Evolutionary conservation across 2,888 invertebrate species (phyloP), one percentile per base, ranked within the genome.

Genomic region (Blera fallax): DNA sequence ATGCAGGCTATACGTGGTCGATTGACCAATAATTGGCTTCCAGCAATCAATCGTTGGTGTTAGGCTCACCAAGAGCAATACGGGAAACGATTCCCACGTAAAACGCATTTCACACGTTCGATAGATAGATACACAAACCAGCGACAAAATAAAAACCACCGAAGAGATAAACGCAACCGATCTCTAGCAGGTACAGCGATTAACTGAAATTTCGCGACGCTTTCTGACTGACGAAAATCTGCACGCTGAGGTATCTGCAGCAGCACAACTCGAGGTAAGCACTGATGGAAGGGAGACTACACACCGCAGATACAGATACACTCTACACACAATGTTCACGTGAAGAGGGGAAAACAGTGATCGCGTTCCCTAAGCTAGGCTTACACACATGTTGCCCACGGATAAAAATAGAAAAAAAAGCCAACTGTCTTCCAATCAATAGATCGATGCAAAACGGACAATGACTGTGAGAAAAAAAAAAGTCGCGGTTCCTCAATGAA

Each of bases 21-120:
- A 56, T 40, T 87, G 87, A 11, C 89, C 89, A 32, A 88, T 77
- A 64, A 91, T 89, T 21, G 91, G 90, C 72, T 91, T 91, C 91
- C 91, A 91, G 81, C 87, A 76, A 64, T 80, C 58, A 58, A 60
- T 62, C 21, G 52, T 21, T 56, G 82, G 56, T 43, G 69, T 32
- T n/a, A 58, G 43, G n/a, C 48, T 8, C 1, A 73, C 67, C 54
- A 84, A 27, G 0, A 74, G 34, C 50, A 73, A 37, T 37, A 79
- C 45, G n/a, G 18, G 10, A 65, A 43, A 32, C 10, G 40, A 74
- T 27, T 58, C 48, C 74, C 74, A 67, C 48, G 58, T 16, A 8
- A 64, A 34, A 58, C 50, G 69, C 79, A 79, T 84, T 32, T 45
- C 60, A 45, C 29, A 7, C 1, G n/a, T n/a, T n/a, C n/a, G 58